A percentile compares a stretch with the other conserved stretches of the same genome.
phyloP scores from a whole-genome alignment of 1,140 invertebrate genomes.

The Diorhabda sublineata region DNA sequence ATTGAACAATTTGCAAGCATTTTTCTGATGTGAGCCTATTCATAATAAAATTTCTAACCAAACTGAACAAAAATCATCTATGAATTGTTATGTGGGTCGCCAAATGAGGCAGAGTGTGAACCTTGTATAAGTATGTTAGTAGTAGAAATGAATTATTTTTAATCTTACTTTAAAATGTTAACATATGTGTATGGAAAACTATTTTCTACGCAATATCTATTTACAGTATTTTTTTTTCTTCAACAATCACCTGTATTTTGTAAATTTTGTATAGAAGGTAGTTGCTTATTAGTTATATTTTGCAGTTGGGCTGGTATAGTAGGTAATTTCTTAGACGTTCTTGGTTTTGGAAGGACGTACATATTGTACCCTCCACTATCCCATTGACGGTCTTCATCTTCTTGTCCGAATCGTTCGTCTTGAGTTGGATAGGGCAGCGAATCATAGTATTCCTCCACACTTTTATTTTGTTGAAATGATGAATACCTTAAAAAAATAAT shows the following conservation, averaged over 20 bases:
- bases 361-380: slow-evolving; percentile 57
- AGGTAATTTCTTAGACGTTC: slow-evolving; percentile 46
- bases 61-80: too few species aligned
- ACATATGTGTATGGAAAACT: too few species aligned
- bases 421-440: slow-evolving; percentile 51
- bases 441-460: slow-evolving; percentile 54
- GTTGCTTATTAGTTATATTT: slow-evolving; percentile 46
- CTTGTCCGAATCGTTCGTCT: slow-evolving; percentile 55
- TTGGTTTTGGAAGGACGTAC: slow-evolving; percentile 37
- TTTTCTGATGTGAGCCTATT: too few species aligned
- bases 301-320: slow-evolving; percentile 39
- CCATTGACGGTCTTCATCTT: slow-evolving; percentile 66
- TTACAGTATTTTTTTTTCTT: too few species aligned
- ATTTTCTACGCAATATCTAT: too few species aligned
- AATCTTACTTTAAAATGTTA: too few species aligned
- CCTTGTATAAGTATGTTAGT: too few species aligned
- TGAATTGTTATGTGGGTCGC: too few species aligned
- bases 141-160: too few species aligned
- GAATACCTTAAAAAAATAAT: slow-evolving; percentile 27
- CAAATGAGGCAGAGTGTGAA: too few species aligned
- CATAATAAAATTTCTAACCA: too few species aligned
- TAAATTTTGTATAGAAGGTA: slow-evolving; percentile 41
- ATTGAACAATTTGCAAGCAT: too few species aligned
- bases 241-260: neutral
- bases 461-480: slow-evolving; percentile 34